Evolutionary conservation across 2,888 invertebrate species (phyloP).

Genomic region (Diadegma fenestrale): DNA sequence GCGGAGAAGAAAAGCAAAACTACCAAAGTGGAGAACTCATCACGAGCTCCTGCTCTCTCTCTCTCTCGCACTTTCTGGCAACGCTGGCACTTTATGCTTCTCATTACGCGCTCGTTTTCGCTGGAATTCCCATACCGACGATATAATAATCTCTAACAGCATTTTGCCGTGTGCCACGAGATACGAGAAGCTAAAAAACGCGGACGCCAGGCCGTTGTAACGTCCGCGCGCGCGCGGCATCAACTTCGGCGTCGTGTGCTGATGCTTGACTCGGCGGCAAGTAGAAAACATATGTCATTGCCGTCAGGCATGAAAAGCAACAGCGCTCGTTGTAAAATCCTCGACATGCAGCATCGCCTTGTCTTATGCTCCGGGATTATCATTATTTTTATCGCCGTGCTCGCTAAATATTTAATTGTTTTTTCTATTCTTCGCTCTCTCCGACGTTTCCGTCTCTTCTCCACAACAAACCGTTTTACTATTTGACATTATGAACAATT

Average conservation of each 20-base stretch:
- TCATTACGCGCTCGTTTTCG: conserved; percentile 67
- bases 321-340: conserved; percentile 38
- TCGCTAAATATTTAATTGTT: conserved; percentile 13
- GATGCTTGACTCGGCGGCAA: not conserved
- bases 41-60: conserved; percentile 27
- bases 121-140: conserved; percentile 60
- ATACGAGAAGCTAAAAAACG: not conserved
- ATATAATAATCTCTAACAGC: conserved; percentile 62
- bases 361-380: conserved; percentile 33
- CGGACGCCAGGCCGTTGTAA: not conserved
- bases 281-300: conserved; percentile 15
- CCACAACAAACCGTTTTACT: conserved; percentile 28
- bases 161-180: conserved; percentile 41
- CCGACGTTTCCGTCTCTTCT: not conserved
- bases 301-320: conserved; percentile 38
- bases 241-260: conserved; percentile 5
- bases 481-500: not conserved
- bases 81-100: conserved; percentile 62
- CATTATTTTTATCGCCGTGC: conserved; percentile 40
- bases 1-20: conserved; percentile 54
- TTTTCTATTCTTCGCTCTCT: not conserved
- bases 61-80: conserved; percentile 49
- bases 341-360: not conserved
- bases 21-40: conserved; percentile 64
- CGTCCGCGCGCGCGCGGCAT: not conserved